Base-by-base conservation (phyloP, 2,888 invertebrate species). In the Glyphotaelius pellucidus region DNA sequence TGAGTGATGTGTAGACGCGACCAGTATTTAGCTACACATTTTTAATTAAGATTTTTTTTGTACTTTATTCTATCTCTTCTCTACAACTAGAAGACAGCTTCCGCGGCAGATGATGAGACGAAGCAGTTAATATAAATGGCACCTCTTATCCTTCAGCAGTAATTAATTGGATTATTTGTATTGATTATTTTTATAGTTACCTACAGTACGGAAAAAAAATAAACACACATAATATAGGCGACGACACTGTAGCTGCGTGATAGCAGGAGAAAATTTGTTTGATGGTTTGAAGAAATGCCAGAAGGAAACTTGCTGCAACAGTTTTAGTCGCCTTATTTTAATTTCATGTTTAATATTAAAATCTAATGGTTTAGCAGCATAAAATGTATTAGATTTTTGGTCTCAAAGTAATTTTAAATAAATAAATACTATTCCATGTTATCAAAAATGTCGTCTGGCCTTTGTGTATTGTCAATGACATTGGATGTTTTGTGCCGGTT, bases 1-100 rank as follows among this genome's bases (percentile, higher is more conserved):
- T 15, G 31, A 32, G 31, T 81, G 81, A 31, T 81, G 81, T 81
- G 30, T 81, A 32, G 30, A 67, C 12, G 32, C 35, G 35, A 25
- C 32, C 83, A 83, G 35, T 35, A 31, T 83, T 83, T 83, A 67
- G 67, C 67, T n/a, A 67, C 25, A 25, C 83, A 83, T 83, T 83
- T 83, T 32, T 35, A 83, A 83, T 83, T 83, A 35, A 83, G 35
- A 83, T 11, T 83, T 83, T 83, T n/a, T 83, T 83, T 31, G 3
- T 31, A 19, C 19, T 52, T 19, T 67, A 11, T 67, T 67, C 67
- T 7, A 67, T 67, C 67, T 67, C 25, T n/a, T 25, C 67, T 19
- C 25, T n/a, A 2, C 67, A n/a, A n/a, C 67, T 0, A 67, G 67
- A 67, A 7, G n/a, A n/a, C 25, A 67, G 67, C n/a, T 9, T 67